phyloP scores from a whole-genome alignment of 1,140 invertebrate genomes.

The Nasonia vitripennis region DNA sequence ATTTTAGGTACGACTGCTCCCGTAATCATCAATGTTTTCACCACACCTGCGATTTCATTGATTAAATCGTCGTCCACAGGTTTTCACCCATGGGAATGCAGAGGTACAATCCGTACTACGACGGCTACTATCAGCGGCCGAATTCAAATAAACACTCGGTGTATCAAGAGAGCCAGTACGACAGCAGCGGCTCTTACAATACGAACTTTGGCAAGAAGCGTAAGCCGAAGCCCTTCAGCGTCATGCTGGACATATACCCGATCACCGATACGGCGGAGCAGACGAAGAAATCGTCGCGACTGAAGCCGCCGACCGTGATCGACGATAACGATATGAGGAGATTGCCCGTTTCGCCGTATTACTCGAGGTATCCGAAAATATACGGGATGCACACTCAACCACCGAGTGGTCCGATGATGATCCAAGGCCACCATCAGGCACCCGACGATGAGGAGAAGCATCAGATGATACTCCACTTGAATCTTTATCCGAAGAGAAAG shows the following conservation, averaged over 20 bases:
- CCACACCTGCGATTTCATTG: not conserved
- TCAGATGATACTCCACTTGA: slow-evolving; percentile 74
- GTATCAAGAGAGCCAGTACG: slow-evolving; percentile 50
- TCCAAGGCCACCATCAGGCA: slow-evolving; percentile 11
- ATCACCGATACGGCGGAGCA: slow-evolving; percentile 69
- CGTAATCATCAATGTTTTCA: not conserved
- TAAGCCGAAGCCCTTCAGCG: slow-evolving; percentile 72
- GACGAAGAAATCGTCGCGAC: slow-evolving; percentile 60
- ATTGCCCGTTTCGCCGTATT: slow-evolving; percentile 56
- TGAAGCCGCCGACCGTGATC: slow-evolving; percentile 49
- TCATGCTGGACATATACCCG: slow-evolving; percentile 74
- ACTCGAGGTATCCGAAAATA: slow-evolving; percentile 57
- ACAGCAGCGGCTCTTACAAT: slow-evolving; percentile 55
- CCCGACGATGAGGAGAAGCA: slow-evolving; percentile 66
- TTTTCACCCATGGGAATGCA: slow-evolving; percentile 67
- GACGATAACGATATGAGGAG: slow-evolving; percentile 64
- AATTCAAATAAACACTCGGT: slow-evolving; percentile 52
- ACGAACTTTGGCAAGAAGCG: slow-evolving; percentile 58
- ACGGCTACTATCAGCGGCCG: slow-evolving; percentile 61
- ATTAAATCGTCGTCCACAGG: slow-evolving; percentile 52
- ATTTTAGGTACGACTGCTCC: slow-evolving; percentile 65
- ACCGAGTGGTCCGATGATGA: slow-evolving; percentile 54
- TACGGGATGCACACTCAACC: slow-evolving; percentile 38
- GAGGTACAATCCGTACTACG: slow-evolving; percentile 63
- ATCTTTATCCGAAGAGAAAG: slow-evolving; percentile 70